Conservation (phyloP, 2,797 vertebrate genomes). For the Phaenicophaeus curvirostris region DNA sequence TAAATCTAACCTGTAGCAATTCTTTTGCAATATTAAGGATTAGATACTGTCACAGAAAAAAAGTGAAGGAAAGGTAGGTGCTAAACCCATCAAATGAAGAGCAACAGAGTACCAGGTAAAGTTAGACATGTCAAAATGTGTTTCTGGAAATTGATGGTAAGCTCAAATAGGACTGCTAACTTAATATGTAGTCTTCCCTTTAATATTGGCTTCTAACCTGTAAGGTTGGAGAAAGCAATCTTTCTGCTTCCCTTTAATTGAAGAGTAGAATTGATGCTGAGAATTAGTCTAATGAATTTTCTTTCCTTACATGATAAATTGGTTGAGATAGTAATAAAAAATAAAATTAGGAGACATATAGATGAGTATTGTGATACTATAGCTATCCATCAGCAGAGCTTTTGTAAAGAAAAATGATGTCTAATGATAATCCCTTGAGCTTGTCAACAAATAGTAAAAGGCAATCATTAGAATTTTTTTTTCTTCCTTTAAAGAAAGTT, state of each 20-base stretch:
- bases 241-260: constrained; percentile 63
- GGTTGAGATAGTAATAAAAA: constrained; percentile 57
- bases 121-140: constrained; percentile 3
- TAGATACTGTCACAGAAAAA: neutral
- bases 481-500: neutral
- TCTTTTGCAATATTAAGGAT: neutral
- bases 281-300: constrained; percentile 69
- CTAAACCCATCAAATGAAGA: constrained; percentile 28
- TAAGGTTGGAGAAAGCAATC: constrained; percentile 48
- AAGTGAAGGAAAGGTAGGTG: neutral
- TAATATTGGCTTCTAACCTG: constrained; percentile 52
- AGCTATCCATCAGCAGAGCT: constrained; percentile 24
- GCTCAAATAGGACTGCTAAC: constrained; percentile 19
- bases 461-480: neutral
- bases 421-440: constrained; percentile 18
- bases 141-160: constrained; percentile 22
- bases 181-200: constrained; percentile 31
- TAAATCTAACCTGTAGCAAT: neutral
- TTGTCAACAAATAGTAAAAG: constrained; percentile 50
- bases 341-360: constrained; percentile 36
- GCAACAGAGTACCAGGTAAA: neutral
- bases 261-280: constrained; percentile 47
- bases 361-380: constrained; percentile 18
- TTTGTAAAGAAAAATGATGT: constrained; percentile 10
- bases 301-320: constrained; percentile 52